Percentiles rank a stretch among this genome's conserved stretches.
Conservation (phyloP, 2,888 invertebrate species). For the Sinelater perroti region DNA sequence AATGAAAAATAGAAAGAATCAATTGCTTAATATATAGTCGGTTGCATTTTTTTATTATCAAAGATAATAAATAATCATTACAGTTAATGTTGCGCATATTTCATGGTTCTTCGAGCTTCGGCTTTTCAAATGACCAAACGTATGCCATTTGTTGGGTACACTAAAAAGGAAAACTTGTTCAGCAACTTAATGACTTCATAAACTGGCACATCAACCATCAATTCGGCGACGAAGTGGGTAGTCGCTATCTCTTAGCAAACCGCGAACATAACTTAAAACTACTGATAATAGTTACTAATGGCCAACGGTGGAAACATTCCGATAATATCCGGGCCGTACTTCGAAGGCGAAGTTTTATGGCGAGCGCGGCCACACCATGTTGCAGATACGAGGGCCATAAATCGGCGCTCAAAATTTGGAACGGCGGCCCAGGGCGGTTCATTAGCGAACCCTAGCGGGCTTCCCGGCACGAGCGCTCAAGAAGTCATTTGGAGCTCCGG, state of each 20-base stretch:
- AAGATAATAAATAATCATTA: too few relatives aligned
- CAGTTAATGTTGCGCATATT: too few relatives aligned
- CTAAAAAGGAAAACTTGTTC: too few relatives aligned
- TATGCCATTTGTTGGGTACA: too few relatives aligned
- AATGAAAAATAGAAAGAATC: too few relatives aligned
- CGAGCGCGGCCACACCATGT: neutral
- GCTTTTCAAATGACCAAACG: too few relatives aligned
- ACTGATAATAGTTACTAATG: slow-evolving; percentile 10
- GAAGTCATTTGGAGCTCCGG: slow-evolving; percentile 34
- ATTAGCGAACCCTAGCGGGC: slow-evolving; percentile 25
- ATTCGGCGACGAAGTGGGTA: too few relatives aligned
- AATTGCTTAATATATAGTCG: too few relatives aligned
- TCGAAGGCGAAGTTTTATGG: slow-evolving; percentile 2
- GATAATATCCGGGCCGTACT: slow-evolving; percentile 10
- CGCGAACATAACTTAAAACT: neutral
- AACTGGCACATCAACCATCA: too few relatives aligned
- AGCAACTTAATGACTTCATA: too few relatives aligned
- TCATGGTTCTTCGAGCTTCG: too few relatives aligned
- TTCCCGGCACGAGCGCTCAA: slow-evolving; percentile 23
- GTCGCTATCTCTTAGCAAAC: neutral
- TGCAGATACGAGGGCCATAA: neutral
- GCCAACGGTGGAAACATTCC: neutral
- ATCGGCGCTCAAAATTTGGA: slow-evolving; percentile 12
- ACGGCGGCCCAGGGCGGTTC: slow-evolving; percentile 9
- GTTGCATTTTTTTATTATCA: too few relatives aligned